Evolutionary conservation across 2,113 vertebrate species (phyloP).

Genomic region (Excalfactoria chinensis): DNA sequence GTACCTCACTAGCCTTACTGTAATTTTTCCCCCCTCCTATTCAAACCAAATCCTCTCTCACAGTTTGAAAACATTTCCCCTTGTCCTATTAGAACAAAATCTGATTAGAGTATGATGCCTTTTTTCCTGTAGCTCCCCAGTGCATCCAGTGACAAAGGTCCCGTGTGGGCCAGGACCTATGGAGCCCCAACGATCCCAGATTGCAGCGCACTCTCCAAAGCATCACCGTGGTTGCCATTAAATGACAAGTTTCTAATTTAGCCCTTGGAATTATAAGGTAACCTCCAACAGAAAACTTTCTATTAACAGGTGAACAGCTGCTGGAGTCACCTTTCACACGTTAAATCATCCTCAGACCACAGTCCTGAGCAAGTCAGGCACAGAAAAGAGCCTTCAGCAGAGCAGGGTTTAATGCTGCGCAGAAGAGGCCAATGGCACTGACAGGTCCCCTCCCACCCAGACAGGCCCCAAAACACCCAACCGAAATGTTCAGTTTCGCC

Average conservation of each 20-base stretch:
- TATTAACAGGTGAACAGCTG: not conserved
- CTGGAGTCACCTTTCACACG: not conserved
- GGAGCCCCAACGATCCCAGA: not conserved
- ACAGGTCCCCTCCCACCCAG: not conserved
- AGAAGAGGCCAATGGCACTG: not conserved
- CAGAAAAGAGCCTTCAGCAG: not conserved
- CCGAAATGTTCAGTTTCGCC: not conserved
- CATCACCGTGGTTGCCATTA: accelerated
- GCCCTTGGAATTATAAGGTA: not conserved
- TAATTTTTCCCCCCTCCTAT: too few species aligned
- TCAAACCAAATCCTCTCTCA: too few species aligned
- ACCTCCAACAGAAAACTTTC: not conserved
- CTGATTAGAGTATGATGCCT: too few species aligned
- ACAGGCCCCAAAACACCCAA: not conserved
- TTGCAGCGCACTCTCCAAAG: not conserved
- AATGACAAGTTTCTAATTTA: not conserved
- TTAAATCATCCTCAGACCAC: not conserved
- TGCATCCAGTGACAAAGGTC: not conserved
- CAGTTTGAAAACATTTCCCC: too few species aligned
- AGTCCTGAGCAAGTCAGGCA: not conserved
- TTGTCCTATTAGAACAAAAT: too few species aligned
- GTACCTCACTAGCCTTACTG: too few species aligned
- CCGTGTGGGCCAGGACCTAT: not conserved
- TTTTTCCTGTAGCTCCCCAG: not conserved
- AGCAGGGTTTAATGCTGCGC: not conserved